Conservation (phyloP, 2,888 invertebrate species). For the Drosophila vallismaia region DNA sequence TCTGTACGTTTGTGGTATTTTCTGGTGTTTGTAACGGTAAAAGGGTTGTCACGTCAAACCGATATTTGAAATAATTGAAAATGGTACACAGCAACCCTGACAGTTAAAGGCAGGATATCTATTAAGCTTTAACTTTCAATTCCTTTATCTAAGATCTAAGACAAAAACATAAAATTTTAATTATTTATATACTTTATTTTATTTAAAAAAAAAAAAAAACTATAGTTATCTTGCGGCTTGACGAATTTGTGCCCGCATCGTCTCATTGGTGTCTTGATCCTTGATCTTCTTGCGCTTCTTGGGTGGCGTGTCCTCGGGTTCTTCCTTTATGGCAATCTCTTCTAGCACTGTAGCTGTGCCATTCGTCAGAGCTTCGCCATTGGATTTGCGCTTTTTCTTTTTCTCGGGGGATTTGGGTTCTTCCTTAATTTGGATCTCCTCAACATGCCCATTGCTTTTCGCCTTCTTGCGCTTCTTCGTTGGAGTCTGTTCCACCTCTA, state of each 20-base stretch:
- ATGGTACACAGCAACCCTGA: neutral
- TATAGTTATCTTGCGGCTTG: neutral
- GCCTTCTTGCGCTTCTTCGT: conserved; percentile 1
- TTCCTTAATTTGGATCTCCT: neutral
- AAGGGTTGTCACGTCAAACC: neutral
- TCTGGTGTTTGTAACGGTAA: neutral
- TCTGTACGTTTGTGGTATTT: neutral
- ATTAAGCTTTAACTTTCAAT: neutral
- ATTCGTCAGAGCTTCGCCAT: neutral
- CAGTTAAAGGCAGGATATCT: neutral
- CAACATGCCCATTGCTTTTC: neutral
- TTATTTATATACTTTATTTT: neutral
- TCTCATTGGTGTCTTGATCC: neutral
- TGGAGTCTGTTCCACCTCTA: neutral
- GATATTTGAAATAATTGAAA: neutral
- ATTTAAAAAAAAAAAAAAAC: no score
- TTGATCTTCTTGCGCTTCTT: neutral
- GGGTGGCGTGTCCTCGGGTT: neutral
- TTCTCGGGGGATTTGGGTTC: neutral
- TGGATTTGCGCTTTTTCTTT: conserved; percentile 1
- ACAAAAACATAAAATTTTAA: neutral
- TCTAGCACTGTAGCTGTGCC: neutral
- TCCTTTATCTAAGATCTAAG: neutral
- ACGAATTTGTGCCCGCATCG: no score
- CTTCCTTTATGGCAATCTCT: neutral